Evolutionary conservation across 1,140 invertebrate species (phyloP), one percentile per base, ranked within the genome.

Genomic region (Penaeus vannamei): DNA sequence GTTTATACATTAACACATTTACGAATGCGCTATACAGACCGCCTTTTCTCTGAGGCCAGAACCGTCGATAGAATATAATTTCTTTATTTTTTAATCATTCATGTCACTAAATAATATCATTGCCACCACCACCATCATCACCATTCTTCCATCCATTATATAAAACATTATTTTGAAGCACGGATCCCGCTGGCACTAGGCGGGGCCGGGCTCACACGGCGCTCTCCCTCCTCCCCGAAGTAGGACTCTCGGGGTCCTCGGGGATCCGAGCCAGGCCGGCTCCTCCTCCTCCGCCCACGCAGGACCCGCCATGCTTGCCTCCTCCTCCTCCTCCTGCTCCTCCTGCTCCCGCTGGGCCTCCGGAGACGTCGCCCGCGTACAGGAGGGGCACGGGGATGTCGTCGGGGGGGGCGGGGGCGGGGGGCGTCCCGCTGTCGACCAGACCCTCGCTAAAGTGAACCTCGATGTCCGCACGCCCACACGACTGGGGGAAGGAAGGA

Each of bases 211-310:
- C 29, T 89, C 76, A 89, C 87, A 89, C 87, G n/a, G 87, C 87
- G 46, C 87, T 89, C 26, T 89, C 87, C 19, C 87, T 42, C 32
- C 87, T 84, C 32, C 46, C 85, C n/a, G 85, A 84, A 26, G 81
- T 84, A 26, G 87, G 87, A 84, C 87, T 89, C 60, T 89, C 87
- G 17, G 80, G 80, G 23, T 89, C 87, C 32, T 89, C 87, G 22
- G 87, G 87, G 61, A 89, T 89, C 72, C 87, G 84, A 17, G 87
- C 66, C 53, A 89, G 60, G 29, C 87, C 32, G 23, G 76, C 26
- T 66, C 22, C 77, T 29, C 23, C 64, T 29, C 26, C 42, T 26
- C 60, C 79, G 10, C 85, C 64, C 8, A 53, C 53, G 53, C 53
- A 53, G 53, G 53, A 17, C 53, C 53, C 53, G 53, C 53, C 14